Conservation (phyloP, 2,797 vertebrate species). For the Sebastes steindachneri region DNA sequence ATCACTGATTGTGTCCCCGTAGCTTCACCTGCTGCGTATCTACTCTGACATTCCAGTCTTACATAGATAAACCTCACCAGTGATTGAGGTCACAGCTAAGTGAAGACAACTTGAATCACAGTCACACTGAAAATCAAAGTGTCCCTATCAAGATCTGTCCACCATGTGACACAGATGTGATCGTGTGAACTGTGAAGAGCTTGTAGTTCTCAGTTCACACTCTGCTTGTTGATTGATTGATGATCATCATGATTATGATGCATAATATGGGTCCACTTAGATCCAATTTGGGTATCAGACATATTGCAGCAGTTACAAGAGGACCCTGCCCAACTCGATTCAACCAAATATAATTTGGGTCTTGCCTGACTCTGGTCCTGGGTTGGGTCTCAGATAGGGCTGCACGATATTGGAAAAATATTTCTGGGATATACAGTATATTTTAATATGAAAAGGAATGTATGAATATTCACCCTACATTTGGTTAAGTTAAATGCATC, state of each 20-base stretch:
- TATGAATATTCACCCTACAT: background rate
- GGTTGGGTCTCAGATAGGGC: background rate
- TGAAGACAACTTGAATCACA: background rate
- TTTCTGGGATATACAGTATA: background rate
- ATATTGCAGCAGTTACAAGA: background rate
- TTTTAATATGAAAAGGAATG: background rate
- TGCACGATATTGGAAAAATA: background rate
- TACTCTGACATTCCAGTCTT: background rate
- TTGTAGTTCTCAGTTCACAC: background rate
- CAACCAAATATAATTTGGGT: background rate
- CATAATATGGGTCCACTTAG: background rate
- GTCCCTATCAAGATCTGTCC: background rate
- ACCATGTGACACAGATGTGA: background rate
- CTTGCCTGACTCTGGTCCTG: background rate
- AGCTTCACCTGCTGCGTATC: background rate
- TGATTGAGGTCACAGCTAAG: background rate
- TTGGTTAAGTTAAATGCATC: background rate
- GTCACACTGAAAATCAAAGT: background rate
- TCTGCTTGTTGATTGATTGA: background rate
- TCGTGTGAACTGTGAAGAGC: too few species aligned
- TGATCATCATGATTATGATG: background rate
- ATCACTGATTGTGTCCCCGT: background rate
- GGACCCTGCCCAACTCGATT: background rate
- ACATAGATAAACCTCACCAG: too few species aligned
- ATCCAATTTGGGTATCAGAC: background rate